phyloP scores from a whole-genome alignment of 1,140 invertebrate species.

The Drosophila navojoa region DNA sequence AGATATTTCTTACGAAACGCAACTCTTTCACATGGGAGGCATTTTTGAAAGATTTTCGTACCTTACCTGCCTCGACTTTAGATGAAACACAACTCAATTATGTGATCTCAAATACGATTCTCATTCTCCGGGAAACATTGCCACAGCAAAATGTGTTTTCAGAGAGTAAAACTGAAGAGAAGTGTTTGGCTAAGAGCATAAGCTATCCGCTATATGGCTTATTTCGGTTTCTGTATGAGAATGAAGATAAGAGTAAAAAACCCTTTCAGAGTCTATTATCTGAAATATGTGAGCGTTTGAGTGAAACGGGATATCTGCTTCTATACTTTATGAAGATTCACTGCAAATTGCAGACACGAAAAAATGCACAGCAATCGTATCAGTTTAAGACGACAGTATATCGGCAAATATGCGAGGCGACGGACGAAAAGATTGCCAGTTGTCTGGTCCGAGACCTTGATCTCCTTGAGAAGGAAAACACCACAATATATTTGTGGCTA shows the following conservation, averaged over 20 bases:
- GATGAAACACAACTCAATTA: constrained; percentile 80
- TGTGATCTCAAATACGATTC: constrained; percentile 77
- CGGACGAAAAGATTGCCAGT: constrained; percentile 88
- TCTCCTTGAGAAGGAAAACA: constrained; percentile 94
- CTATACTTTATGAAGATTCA: constrained; percentile 94
- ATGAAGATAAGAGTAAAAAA: constrained; percentile 91
- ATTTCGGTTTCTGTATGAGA: constrained; percentile 89
- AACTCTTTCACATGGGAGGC: constrained; percentile 78
- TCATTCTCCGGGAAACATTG: constrained; percentile 78
- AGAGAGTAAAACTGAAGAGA: constrained; percentile 86
- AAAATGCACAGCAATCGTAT: constrained; percentile 85
- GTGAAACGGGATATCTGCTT: constrained; percentile 92
- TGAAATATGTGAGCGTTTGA: constrained; percentile 87
- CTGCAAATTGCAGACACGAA: constrained; percentile 84
- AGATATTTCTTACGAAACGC: constrained; percentile 73
- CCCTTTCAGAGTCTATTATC: constrained; percentile 89
- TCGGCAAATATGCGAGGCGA: constrained; percentile 92
- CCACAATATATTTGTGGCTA: constrained; percentile 93
- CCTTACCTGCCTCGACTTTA: constrained; percentile 68
- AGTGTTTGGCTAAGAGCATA: constrained; percentile 88
- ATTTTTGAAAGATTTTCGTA: constrained; percentile 79
- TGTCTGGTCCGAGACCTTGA: constrained; percentile 87
- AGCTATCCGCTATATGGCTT: constrained; percentile 92
- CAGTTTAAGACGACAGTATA: constrained; percentile 93
- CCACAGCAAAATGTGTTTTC: constrained; percentile 76